phyloP scores from a whole-genome alignment of 1,140 invertebrate genomes.

The Pseudobourletiella spinata region DNA sequence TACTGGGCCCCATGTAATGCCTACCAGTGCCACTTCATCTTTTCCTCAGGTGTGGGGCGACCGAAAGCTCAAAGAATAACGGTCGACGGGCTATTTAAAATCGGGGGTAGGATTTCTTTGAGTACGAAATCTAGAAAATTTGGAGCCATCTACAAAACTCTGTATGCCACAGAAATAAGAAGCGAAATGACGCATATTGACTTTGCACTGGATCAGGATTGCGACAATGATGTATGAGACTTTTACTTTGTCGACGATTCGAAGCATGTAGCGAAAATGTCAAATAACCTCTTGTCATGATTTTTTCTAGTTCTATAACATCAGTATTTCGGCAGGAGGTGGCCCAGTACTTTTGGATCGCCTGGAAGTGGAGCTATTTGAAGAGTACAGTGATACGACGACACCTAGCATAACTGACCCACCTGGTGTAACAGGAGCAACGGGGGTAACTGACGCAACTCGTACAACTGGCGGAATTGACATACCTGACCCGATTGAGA shows the following conservation, averaged over 20 bases:
- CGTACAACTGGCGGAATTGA: too few species aligned
- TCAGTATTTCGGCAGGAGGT: background rate
- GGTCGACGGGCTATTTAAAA: background rate
- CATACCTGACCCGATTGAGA: too few species aligned
- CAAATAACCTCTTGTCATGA: background rate
- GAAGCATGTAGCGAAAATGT: background rate
- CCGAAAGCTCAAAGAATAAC: background rate
- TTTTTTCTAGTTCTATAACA: background rate
- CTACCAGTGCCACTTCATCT: background rate
- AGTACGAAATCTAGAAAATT: background rate
- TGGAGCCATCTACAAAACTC: background rate
- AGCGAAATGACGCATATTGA: background rate
- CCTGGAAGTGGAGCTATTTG: background rate
- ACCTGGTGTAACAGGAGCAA: too few species aligned
- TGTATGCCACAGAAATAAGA: background rate
- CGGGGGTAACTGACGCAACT: too few species aligned
- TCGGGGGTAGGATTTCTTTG: background rate
- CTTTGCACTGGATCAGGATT: background rate
- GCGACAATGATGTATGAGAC: background rate
- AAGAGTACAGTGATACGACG: too few species aligned
- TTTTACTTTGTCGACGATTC: background rate
- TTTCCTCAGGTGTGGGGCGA: background rate
- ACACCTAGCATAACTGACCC: too few species aligned
- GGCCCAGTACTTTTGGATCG: background rate
- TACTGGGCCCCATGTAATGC: background rate